Evolutionary conservation across 2,797 vertebrate species (phyloP).

Genomic region (Hemitrygon akajei): DNA sequence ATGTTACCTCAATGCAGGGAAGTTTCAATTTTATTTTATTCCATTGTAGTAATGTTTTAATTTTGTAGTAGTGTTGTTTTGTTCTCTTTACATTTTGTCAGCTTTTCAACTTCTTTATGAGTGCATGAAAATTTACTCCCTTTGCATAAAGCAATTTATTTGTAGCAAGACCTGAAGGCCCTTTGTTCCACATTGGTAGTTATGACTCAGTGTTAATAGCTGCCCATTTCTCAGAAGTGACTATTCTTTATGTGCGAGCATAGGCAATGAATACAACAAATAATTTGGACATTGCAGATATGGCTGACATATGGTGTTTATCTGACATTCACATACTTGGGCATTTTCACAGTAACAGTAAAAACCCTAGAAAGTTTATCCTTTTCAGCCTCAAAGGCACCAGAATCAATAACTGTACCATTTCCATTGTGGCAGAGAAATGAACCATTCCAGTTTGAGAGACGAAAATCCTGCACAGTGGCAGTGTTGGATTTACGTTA

Average conservation of each 20-base stretch:
- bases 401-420: background rate
- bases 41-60: background rate
- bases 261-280: background rate
- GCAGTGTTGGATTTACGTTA: background rate
- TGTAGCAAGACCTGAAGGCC: background rate
- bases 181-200: background rate
- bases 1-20: background rate
- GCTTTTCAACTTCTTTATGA: conserved; percentile 20
- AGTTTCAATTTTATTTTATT: conserved; percentile 1
- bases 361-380: background rate
- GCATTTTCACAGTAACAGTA: background rate
- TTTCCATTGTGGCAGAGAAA: background rate
- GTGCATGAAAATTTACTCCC: conserved; percentile 18
- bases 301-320: background rate
- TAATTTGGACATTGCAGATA: background rate
- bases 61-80: conserved; percentile 21
- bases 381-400: background rate
- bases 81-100: conserved; percentile 25
- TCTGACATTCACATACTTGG: background rate
- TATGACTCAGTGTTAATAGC: background rate
- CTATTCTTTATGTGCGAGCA: background rate
- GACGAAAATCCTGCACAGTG: background rate
- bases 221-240: background rate
- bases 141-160: conserved; percentile 27
- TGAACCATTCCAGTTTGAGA: background rate